Conservation (phyloP, 2,888 invertebrate species). For the Epirrhoe tristata region DNA sequence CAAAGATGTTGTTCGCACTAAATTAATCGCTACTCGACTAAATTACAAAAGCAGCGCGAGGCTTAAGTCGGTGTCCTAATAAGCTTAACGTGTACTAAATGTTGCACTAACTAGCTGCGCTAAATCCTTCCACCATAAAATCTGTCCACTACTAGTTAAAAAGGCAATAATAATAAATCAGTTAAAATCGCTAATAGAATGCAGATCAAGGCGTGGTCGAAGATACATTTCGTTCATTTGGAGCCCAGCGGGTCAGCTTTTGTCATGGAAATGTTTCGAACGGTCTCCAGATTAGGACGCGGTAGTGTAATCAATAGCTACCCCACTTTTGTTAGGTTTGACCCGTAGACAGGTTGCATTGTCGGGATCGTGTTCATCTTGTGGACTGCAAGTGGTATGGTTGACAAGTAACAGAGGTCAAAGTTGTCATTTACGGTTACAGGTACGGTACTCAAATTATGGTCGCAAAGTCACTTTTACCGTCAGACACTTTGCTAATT, state of each 20-base stretch:
- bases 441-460: too few species aligned
- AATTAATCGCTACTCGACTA: too few species aligned
- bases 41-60: too few species aligned
- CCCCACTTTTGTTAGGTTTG: slow-evolving; percentile 63
- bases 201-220: slow-evolving; percentile 58
- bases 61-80: too few species aligned
- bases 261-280: slow-evolving; percentile 68
- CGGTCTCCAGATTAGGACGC: slow-evolving; percentile 59
- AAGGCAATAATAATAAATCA: slow-evolving; percentile 50
- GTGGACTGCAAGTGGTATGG: slow-evolving; percentile 50
- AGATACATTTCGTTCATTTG: slow-evolving; percentile 60
- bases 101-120: neutral
- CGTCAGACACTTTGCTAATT: too few species aligned
- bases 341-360: slow-evolving; percentile 74
- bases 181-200: slow-evolving; percentile 57
- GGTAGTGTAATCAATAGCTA: slow-evolving; percentile 64
- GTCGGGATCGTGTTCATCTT: slow-evolving; percentile 16
- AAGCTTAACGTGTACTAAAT: too few species aligned
- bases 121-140: neutral
- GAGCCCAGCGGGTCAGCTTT: slow-evolving; percentile 66
- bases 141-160: neutral
- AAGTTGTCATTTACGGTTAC: slow-evolving; percentile 10
- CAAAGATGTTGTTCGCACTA: too few species aligned
- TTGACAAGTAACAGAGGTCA: slow-evolving; percentile 39
- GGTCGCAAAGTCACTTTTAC: too few species aligned